Percentiles rank a stretch among this genome's conserved stretches.
Conservation (phyloP, 2,888 invertebrate species). For the Elegia similella region DNA sequence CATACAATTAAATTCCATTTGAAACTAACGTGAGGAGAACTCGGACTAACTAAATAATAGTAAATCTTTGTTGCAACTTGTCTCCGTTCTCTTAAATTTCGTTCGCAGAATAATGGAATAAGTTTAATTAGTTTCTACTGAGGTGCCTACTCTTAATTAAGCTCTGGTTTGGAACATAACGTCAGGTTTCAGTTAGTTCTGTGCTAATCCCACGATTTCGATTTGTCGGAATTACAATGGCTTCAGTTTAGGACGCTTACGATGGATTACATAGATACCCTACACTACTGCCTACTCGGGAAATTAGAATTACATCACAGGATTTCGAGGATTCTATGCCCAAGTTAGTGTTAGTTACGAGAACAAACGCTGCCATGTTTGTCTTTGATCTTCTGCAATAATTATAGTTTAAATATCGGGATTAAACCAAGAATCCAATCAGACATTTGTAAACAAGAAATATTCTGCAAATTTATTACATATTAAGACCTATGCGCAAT, state of each 20-base stretch:
- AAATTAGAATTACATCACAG: slow-evolving; percentile 2
- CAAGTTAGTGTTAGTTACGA: background rate
- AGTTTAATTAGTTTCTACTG: slow-evolving; percentile 73
- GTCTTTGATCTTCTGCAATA: too few species aligned
- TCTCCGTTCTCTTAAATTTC: slow-evolving; percentile 60
- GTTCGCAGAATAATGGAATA: slow-evolving; percentile 71
- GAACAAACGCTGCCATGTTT: too few species aligned
- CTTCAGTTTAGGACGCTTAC: slow-evolving; percentile 13
- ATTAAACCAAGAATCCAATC: too few species aligned
- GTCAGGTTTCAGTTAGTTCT: slow-evolving; percentile 50
- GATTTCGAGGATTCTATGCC: background rate
- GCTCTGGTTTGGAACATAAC: slow-evolving; percentile 58
- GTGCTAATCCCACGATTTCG: slow-evolving; percentile 18
- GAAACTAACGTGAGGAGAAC: background rate
- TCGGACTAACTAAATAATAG: slow-evolving; percentile 22
- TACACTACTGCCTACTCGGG: slow-evolving; percentile 7
- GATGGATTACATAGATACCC: slow-evolving; percentile 7
- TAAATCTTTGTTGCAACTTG: slow-evolving; percentile 50
- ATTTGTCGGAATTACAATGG: slow-evolving; percentile 8
- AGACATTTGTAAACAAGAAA: too few species aligned
- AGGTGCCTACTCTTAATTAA: slow-evolving; percentile 71
- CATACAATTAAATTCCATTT: slow-evolving; percentile 9
- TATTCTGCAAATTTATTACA: too few species aligned
- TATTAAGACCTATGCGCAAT: too few species aligned
- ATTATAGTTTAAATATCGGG: too few species aligned